These are phyloP conservation scores for Zophobas atratus DNA, from an alignment of 1,140 invertebrate species.

Conservation along the genomic window DNA sequence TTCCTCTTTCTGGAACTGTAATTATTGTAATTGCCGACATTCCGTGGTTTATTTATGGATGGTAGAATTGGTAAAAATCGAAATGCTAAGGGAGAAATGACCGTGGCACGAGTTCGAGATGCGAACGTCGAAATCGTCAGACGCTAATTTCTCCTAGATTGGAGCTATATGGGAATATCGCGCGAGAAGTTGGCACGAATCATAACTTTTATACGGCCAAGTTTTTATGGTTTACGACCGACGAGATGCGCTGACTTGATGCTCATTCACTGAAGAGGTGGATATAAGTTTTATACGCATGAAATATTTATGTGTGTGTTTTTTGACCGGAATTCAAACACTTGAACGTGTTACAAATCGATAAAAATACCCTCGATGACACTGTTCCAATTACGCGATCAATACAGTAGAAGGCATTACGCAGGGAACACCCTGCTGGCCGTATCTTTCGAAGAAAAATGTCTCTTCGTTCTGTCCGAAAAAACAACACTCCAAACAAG, in stretches of 20 bases:
- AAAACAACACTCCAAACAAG: too few relatives aligned
- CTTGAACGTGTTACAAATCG: too few relatives aligned
- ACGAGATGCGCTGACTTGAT: neutral
- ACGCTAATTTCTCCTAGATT: neutral
- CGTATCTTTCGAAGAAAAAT: too few relatives aligned
- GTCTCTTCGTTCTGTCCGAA: too few relatives aligned
- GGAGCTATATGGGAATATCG: constrained; percentile 13
- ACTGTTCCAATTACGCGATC: too few relatives aligned
- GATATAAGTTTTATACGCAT: neutral
- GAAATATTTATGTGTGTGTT: constrained; percentile 22
- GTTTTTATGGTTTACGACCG: constrained; percentile 4
- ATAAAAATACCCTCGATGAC: too few relatives aligned
- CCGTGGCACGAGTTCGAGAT: neutral
- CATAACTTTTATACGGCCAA: constrained; percentile 10
- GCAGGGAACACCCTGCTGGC: too few relatives aligned
- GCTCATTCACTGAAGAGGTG: neutral
- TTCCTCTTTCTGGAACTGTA: constrained; percentile 7
- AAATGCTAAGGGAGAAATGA: neutral
- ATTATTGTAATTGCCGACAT: constrained; percentile 19
- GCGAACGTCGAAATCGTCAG: neutral
- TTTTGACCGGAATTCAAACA: neutral
- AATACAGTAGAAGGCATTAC: too few relatives aligned
- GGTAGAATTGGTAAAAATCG: neutral
- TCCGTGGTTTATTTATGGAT: constrained; percentile 12
- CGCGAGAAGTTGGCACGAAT: constrained; percentile 2